These are phyloP conservation scores for Ennomos erosarius DNA, from an alignment of 2,888 invertebrate genomes.

Conservation along the genomic window DNA sequence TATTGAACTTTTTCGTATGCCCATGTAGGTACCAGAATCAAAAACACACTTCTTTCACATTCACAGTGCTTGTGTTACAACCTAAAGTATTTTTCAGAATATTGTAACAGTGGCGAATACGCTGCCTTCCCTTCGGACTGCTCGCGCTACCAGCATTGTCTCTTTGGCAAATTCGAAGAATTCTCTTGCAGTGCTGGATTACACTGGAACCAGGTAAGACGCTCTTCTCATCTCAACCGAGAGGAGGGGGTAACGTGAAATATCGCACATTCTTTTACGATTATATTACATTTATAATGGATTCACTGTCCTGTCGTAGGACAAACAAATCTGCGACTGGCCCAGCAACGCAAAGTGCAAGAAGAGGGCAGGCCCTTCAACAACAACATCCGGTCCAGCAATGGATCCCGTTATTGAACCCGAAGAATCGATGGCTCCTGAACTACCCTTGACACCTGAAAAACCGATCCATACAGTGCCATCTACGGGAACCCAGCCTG, in stretches of 20 bases:
- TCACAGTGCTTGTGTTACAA: too few species aligned
- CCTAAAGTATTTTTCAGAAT: constrained; percentile 54
- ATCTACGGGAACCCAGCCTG: constrained; percentile 62
- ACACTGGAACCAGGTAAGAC: constrained; percentile 88
- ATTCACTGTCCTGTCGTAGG: constrained; percentile 57
- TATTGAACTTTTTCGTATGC: too few species aligned
- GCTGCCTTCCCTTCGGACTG: constrained; percentile 89
- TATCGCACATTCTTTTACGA: too few species aligned
- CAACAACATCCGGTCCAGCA: constrained; percentile 52
- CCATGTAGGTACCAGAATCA: too few species aligned
- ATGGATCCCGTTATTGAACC: constrained; percentile 40
- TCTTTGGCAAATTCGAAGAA: constrained; percentile 91
- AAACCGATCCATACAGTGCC: constrained; percentile 57
- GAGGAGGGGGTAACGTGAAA: too few species aligned
- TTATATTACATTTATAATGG: too few species aligned
- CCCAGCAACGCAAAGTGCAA: constrained; percentile 87
- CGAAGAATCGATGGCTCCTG: constrained; percentile 31
- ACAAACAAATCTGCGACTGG: constrained; percentile 90
- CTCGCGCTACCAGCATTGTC: constrained; percentile 89
- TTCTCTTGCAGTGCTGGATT: constrained; percentile 90
- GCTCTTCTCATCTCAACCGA: too few species aligned
- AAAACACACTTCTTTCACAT: too few species aligned
- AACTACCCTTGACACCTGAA: constrained; percentile 33
- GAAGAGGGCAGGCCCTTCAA: constrained; percentile 51
- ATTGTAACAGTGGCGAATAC: constrained; percentile 87